Evolutionary conservation across 2,888 invertebrate species (phyloP).

Genomic region (Lucinisca nassula): DNA sequence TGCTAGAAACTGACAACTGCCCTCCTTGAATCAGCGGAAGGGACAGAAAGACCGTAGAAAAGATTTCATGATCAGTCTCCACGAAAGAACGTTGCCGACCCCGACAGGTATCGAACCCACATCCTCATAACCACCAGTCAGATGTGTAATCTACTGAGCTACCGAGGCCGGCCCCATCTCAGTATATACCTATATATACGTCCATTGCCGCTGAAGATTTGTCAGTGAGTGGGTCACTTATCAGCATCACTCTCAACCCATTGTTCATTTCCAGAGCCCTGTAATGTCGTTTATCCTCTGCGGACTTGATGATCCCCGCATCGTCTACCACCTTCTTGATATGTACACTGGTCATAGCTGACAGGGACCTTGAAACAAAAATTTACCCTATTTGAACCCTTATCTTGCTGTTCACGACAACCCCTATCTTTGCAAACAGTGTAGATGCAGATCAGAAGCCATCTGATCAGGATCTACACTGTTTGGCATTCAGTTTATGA

Average conservation of each 20-base stretch:
- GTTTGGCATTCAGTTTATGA: background rate
- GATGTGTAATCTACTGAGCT: too few species aligned
- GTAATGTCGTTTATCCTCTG: conserved; percentile 95
- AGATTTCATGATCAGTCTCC: too few species aligned
- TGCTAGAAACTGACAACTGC: too few species aligned
- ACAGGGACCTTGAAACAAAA: conserved; percentile 48
- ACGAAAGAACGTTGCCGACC: too few species aligned
- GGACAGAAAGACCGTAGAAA: too few species aligned
- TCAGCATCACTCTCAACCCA: conserved; percentile 95
- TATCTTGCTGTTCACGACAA: background rate
- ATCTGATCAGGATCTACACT: background rate
- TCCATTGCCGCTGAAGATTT: conserved; percentile 96
- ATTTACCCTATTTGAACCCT: background rate
- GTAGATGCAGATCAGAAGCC: background rate
- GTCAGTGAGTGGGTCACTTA: conserved; percentile 97
- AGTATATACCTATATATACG: conserved; percentile 97
- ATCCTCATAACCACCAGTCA: too few species aligned
- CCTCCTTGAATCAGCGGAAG: too few species aligned
- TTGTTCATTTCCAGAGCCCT: conserved; percentile 95
- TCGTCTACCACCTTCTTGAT: conserved; percentile 69
- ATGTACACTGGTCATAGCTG: conserved; percentile 65
- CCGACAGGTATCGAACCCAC: too few species aligned
- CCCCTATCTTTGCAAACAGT: too few species aligned
- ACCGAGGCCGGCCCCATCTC: too few species aligned
- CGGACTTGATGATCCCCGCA: conserved; percentile 91